Evolutionary conservation across 2,888 invertebrate genomes (phyloP), one percentile per base, ranked within the genome.

Genomic region (Gymnocheta viridis): DNA sequence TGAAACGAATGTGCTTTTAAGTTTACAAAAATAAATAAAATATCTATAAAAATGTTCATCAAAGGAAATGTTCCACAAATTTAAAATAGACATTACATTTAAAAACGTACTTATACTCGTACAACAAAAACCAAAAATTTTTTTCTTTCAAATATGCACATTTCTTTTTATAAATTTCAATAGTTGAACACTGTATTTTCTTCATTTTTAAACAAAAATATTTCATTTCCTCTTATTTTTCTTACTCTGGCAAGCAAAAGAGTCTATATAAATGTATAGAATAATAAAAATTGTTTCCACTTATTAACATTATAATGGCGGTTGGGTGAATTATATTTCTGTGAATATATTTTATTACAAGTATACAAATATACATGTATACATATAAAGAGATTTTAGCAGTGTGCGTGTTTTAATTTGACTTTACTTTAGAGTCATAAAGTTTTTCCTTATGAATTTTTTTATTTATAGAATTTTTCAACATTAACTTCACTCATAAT

Each of bases 401-500:
- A 12, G 24, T 32, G 29, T 29, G 22, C 3, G 1, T 51, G 24
- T 7, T 27, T 38, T n/a, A 41, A 41, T 62, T 1, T 17, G n/a
- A 22, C 54, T 32, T 64, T 60, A 12, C 67, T 66, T 17, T 54
- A 32, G 47, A 69, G 67, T 51, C 54, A 47, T 74, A 81, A 69
- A 73, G 38, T 24, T 54, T 54, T 19, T 77, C 66, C 54, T 66
- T 54, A 56, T 27, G 44, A 35, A 73, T 41, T 67, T 77, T 73
- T 14, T 29, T 62, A 41, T 54, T 72, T 51, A 64, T 27, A 17
- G 27, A 47, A 47, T 47, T 19, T 19, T 38, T 49, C 22, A 56
- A 58, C 64, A 81, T 78, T 77, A 73, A 84, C 81, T 84, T 81
- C 81, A 81, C 81, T 81, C 84, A 84, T 84, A 84, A 84, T 84